Evolutionary conservation across 2,113 vertebrate species (phyloP).

Genomic region (Anseranas semipalmata): DNA sequence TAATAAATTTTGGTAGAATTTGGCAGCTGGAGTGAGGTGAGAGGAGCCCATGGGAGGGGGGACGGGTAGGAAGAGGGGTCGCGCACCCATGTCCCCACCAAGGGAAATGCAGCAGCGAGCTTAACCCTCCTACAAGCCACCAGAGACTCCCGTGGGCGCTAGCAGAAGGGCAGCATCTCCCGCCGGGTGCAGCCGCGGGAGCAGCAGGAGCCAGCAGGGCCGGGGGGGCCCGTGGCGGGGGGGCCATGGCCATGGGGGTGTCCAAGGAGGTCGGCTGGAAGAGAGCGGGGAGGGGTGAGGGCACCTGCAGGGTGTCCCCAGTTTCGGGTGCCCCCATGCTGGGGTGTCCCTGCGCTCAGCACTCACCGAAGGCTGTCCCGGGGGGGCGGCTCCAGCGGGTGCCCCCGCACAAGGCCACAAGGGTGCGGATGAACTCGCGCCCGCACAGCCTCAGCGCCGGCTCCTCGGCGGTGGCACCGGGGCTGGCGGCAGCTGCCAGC

Average conservation of each 20-base stretch:
- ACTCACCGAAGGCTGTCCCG: slow-evolving; percentile 55
- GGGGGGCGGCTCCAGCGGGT: slow-evolving; percentile 63
- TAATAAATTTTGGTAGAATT: background rate
- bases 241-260: background rate
- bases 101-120: background rate
- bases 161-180: slow-evolving; percentile 80
- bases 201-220: slow-evolving; percentile 78
- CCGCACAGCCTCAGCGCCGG: slow-evolving; percentile 73
- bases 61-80: background rate
- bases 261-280: too few relatives aligned
- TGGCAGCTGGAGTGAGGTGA: background rate
- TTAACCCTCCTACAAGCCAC: background rate
- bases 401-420: slow-evolving; percentile 75
- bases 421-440: slow-evolving; percentile 73
- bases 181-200: slow-evolving; percentile 78
- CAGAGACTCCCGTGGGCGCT: background rate
- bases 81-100: background rate
- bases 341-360: background rate
- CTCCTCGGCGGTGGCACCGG: background rate
- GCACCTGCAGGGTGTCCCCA: background rate
- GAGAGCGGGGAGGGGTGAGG: background rate
- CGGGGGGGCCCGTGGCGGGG: background rate
- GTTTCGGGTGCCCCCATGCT: fast-evolving
- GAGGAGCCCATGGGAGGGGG: background rate
- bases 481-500: too few relatives aligned